phyloP scores from a whole-genome alignment of 2,113 vertebrate genomes.

The Hypocryptadius cinnamomeus region DNA sequence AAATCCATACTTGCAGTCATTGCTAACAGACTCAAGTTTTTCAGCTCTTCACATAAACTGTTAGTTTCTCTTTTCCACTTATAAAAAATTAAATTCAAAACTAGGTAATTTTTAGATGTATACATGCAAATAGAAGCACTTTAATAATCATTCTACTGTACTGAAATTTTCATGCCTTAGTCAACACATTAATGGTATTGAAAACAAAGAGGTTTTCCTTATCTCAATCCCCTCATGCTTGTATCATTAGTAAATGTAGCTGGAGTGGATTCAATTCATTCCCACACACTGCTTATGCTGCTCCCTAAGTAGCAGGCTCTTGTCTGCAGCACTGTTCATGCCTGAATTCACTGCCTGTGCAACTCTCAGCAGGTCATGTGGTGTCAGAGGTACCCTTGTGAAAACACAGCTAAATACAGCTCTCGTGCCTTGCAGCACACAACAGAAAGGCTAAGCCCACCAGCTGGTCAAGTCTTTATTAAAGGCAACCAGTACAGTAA shows the following conservation, averaged over 20 bases:
- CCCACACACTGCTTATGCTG: neutral
- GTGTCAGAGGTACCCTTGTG: neutral
- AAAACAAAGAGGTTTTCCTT: neutral
- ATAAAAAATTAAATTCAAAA: neutral
- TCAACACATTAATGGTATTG: neutral
- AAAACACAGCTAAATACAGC: neutral
- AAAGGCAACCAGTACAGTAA: neutral
- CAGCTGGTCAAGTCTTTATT: neutral
- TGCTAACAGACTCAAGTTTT: slow-evolving; percentile 53
- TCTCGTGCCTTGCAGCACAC: neutral
- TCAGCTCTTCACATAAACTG: slow-evolving; percentile 14
- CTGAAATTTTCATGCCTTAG: neutral
- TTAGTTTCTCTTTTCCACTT: neutral
- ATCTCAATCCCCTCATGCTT: neutral
- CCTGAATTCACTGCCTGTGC: neutral
- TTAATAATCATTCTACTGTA: neutral
- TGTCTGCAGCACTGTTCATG: neutral
- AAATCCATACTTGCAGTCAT: slow-evolving; percentile 68
- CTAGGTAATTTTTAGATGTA: neutral
- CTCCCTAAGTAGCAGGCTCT: neutral
- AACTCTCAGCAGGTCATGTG: neutral
- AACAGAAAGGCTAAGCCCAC: neutral
- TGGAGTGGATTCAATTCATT: neutral
- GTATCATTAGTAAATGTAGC: neutral
- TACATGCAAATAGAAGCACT: slow-evolving; percentile 5